Conservation (phyloP, 1,140 invertebrate species). For the Leptinotarsa defecta region DNA sequence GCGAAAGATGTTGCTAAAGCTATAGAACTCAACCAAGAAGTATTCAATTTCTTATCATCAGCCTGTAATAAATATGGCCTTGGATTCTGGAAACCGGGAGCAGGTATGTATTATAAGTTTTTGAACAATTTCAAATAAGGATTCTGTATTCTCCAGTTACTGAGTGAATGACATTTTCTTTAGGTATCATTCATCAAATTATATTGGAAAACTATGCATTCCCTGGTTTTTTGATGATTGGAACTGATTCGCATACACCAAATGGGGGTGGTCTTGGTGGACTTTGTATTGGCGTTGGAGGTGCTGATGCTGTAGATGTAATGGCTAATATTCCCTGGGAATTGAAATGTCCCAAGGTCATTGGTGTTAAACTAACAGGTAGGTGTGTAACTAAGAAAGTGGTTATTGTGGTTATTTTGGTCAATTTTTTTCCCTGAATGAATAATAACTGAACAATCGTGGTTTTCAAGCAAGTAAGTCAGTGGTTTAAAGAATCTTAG, state of each 20-base stretch:
- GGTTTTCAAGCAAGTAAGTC: too few relatives aligned
- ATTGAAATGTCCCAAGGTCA: constrained; percentile 79
- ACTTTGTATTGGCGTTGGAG: too few relatives aligned
- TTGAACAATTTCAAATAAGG: too few relatives aligned
- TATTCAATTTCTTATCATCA: constrained; percentile 93
- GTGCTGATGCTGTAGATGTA: too few relatives aligned
- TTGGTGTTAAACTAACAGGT: constrained; percentile 96
- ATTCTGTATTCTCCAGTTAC: background rate
- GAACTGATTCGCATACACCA: constrained; percentile 98
- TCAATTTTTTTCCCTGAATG: too few relatives aligned
- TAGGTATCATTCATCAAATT: constrained; percentile 96
- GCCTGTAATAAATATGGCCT: constrained; percentile 98
- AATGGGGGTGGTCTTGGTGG: constrained; percentile 77
- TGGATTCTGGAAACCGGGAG: constrained; percentile 99
- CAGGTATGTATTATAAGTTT: constrained; percentile 63
- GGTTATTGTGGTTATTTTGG: too few relatives aligned
- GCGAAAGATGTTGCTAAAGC: constrained; percentile 89
- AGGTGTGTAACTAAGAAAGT: constrained; percentile 36
- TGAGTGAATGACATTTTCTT: constrained; percentile 2
- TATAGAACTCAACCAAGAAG: constrained; percentile 96
- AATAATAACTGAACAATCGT: too few relatives aligned
- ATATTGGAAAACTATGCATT: constrained; percentile 99
- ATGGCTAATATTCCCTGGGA: too few relatives aligned
- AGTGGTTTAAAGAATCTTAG: too few relatives aligned
- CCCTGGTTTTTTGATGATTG: constrained; percentile 96